A percentile compares a stretch with the other conserved stretches of the same genome.
phyloP scores from a whole-genome alignment of 2,113 vertebrate species.

The Ptychochromis oligacanthus region DNA sequence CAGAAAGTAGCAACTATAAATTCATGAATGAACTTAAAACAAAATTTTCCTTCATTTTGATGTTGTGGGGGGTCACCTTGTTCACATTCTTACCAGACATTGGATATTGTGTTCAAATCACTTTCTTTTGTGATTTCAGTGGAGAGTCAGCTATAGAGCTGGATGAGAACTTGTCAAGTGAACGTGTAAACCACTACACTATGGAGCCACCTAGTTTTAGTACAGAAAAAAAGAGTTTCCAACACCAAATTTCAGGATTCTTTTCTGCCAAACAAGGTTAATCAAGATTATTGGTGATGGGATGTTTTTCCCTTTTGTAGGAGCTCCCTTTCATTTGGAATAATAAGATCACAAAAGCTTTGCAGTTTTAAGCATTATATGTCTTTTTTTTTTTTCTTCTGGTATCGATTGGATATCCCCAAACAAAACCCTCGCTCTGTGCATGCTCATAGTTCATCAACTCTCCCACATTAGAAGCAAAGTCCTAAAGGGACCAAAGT shows the following conservation, averaged over 20 bases:
- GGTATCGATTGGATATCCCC: constrained; percentile 37
- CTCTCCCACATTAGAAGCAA: constrained; percentile 49
- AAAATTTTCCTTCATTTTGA: neutral
- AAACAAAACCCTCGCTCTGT: constrained; percentile 16
- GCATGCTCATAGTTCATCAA: constrained; percentile 18
- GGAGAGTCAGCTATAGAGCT: neutral
- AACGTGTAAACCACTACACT: too few relatives aligned
- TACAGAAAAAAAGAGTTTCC: neutral
- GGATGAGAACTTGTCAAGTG: too few relatives aligned
- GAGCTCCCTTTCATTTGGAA: neutral
- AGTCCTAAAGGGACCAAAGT: constrained; percentile 24
- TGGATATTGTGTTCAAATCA: neutral
- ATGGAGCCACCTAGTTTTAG: too few relatives aligned
- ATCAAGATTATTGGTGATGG: neutral
- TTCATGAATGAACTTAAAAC: neutral
- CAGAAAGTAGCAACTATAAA: neutral
- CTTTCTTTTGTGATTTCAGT: neutral
- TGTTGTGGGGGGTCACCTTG: neutral
- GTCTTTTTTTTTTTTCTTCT: constrained; percentile 43
- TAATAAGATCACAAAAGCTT: neutral
- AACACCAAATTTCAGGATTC: neutral
- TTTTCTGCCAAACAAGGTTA: neutral
- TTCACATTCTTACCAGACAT: neutral
- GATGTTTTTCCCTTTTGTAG: neutral
- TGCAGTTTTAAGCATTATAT: constrained; percentile 12